These are phyloP conservation scores for Lophura nycthemera DNA, from an alignment of 2,113 vertebrate species.

Conservation along the genomic window DNA sequence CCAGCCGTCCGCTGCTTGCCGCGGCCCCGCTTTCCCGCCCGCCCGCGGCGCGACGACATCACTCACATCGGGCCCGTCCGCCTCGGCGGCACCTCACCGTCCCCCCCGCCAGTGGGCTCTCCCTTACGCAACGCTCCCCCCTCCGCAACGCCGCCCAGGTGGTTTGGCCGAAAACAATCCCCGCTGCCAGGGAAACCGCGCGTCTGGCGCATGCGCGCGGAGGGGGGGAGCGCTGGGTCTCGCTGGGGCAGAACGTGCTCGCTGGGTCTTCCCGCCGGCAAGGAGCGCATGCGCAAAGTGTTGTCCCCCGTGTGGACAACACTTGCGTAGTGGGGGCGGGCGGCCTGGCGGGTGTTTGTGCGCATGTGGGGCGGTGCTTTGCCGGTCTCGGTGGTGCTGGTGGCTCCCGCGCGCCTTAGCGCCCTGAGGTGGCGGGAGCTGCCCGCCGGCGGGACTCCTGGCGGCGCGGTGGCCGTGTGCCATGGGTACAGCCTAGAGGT, in stretches of 20 bases:
- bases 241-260: too few species aligned
- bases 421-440: background rate
- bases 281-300: background rate
- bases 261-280: background rate
- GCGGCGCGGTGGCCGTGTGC: accelerated
- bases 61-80: background rate
- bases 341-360: accelerated
- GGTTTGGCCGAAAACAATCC: slow-evolving; percentile 30
- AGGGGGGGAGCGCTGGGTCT: too few species aligned
- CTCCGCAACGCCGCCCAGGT: background rate
- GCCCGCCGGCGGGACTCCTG: background rate
- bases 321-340: background rate
- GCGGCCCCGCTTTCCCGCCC: too few species aligned
- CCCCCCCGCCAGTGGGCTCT: background rate
- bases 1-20: too few species aligned
- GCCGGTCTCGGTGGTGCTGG: too few species aligned
- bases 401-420: too few species aligned
- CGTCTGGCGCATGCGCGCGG: background rate
- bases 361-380: accelerated
- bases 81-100: background rate
- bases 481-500: background rate
- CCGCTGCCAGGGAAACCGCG: slow-evolving; percentile 40
- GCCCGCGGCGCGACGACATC: background rate
- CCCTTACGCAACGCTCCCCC: background rate
- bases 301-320: accelerated